Conservation (phyloP, 1,140 invertebrate genomes). For the Brachionus paranguensis region DNA sequence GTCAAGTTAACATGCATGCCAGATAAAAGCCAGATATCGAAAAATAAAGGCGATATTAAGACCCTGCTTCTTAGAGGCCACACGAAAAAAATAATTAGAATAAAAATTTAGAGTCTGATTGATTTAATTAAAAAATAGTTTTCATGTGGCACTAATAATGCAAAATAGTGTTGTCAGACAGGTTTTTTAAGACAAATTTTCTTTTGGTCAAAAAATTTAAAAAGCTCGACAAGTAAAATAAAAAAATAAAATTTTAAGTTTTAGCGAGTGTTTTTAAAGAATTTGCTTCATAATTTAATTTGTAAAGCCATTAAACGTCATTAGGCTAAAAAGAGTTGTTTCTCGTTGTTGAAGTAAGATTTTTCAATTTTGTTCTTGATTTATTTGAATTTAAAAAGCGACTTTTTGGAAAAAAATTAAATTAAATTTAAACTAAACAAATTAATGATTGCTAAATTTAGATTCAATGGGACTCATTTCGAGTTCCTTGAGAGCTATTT, state of each 20-base stretch:
- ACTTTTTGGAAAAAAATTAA: background rate
- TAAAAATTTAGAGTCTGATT: background rate
- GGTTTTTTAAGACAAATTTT: no score
- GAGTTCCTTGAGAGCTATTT: background rate
- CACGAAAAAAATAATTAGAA: background rate
- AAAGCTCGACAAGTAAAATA: background rate
- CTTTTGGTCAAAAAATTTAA: background rate
- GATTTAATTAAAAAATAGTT: background rate
- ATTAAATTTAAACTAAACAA: background rate
- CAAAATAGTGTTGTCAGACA: background rate
- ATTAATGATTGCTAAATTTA: background rate
- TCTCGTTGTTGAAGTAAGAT: background rate
- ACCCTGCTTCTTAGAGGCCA: background rate
- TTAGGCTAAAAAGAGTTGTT: background rate
- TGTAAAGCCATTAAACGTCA: background rate
- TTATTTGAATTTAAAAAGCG: background rate
- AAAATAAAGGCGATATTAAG: background rate
- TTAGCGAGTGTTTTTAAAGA: background rate
- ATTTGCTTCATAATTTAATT: background rate
- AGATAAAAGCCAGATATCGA: background rate
- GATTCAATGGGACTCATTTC: background rate
- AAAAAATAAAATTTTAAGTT: background rate
- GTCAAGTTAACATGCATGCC: background rate
- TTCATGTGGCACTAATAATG: background rate
- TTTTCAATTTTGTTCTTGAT: background rate